phyloP scores from a whole-genome alignment of 2,797 vertebrate genomes.

The Hemitrygon akajei region DNA sequence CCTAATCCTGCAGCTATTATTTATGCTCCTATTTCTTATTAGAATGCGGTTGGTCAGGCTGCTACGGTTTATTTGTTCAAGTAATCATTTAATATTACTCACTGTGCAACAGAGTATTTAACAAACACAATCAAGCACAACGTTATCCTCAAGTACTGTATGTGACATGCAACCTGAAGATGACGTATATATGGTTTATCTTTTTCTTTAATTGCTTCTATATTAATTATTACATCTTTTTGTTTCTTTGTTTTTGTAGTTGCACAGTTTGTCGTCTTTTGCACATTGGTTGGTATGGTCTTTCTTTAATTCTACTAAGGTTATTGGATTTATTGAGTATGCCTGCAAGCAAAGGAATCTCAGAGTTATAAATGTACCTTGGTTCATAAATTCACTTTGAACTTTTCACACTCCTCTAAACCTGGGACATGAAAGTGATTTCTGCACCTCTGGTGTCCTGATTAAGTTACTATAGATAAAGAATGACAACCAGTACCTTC shows the following conservation, averaged over 20 bases:
- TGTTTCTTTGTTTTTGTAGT: no score
- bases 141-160: background rate
- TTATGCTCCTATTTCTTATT: no score
- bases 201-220: background rate
- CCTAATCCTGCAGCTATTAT: no score
- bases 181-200: no score
- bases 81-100: background rate
- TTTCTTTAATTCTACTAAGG: no score
- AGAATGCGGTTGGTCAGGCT: background rate
- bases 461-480: background rate
- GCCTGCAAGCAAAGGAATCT: no score
- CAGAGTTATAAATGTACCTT: no score
- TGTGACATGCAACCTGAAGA: background rate
- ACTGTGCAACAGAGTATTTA: background rate
- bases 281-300: no score
- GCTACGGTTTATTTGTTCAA: background rate
- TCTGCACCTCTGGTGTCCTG: background rate
- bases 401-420: background rate
- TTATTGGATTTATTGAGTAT: no score
- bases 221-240: no score
- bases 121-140: background rate
- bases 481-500: background rate
- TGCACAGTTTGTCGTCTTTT: no score
- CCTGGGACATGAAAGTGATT: background rate
- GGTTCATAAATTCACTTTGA: no score